These are phyloP conservation scores for Alloplasta piceator DNA, from an alignment of 2,888 invertebrate genomes.

Conservation along the genomic window DNA sequence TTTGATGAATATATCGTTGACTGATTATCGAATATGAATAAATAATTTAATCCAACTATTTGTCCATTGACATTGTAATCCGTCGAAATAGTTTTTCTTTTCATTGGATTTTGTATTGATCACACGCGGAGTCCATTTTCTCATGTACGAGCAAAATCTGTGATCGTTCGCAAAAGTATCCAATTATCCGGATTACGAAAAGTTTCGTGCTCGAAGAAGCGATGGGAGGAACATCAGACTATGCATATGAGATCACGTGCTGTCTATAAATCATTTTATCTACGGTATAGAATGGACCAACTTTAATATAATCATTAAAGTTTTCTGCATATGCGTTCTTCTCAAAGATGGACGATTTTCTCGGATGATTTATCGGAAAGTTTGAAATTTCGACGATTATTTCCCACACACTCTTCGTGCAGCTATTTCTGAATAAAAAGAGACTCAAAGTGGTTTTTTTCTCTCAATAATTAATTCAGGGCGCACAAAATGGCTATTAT, in stretches of 20 bases:
- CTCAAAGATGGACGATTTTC: no score
- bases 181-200: constrained; percentile 66
- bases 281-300: constrained; percentile 27
- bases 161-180: constrained; percentile 46
- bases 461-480: background rate
- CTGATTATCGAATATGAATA: background rate
- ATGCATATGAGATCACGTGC: constrained; percentile 61
- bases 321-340: background rate
- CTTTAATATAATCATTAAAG: constrained; percentile 35
- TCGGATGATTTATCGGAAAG: background rate
- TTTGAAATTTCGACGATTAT: constrained; percentile 1
- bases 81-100: background rate
- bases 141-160: background rate
- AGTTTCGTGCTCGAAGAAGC: constrained; percentile 40
- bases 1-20: background rate
- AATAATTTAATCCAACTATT: background rate
- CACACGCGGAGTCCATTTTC: background rate
- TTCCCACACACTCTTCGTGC: no score
- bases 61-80: background rate
- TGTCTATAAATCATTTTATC: constrained; percentile 63
- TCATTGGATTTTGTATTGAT: constrained; percentile 1
- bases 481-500: background rate
- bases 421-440: no score
- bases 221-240: constrained; percentile 41
- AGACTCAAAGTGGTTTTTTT: background rate